A percentile compares a stretch with the other conserved stretches of the same genome.
Conservation (phyloP, 2,113 vertebrate genomes). For the Zapus hudsonius region DNA sequence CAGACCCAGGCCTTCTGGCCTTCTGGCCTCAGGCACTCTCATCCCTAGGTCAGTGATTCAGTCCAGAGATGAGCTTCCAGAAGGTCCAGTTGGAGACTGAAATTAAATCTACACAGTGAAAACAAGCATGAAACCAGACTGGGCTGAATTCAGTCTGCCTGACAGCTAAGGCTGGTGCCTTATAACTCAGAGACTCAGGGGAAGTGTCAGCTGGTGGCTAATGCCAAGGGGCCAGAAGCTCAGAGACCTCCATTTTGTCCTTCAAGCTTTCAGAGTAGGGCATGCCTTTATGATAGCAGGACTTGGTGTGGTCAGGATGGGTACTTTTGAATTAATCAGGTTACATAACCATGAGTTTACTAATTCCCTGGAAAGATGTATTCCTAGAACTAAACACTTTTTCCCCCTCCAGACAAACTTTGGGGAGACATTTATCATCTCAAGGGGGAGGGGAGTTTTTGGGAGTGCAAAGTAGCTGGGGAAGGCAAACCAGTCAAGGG, state of each 20-base stretch:
- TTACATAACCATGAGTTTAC: background rate
- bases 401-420: background rate
- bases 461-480: background rate
- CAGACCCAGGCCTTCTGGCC: background rate
- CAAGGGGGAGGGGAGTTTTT: background rate
- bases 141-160: constrained; percentile 3
- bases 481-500: background rate
- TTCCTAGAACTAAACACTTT: background rate
- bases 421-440: background rate
- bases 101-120: constrained; percentile 34
- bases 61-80: background rate
- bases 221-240: background rate
- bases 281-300: background rate
- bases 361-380: background rate
- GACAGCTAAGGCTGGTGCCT: constrained; percentile 33
- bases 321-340: background rate
- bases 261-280: background rate
- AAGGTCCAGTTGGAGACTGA: constrained; percentile 37
- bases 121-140: background rate
- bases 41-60: background rate
- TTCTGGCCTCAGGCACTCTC: background rate
- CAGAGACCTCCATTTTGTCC: background rate
- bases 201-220: background rate
- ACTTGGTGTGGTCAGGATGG: background rate
- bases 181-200: background rate